Conservation (phyloP, 2,888 invertebrate genomes). For the Sarcophaga carnaria region DNA sequence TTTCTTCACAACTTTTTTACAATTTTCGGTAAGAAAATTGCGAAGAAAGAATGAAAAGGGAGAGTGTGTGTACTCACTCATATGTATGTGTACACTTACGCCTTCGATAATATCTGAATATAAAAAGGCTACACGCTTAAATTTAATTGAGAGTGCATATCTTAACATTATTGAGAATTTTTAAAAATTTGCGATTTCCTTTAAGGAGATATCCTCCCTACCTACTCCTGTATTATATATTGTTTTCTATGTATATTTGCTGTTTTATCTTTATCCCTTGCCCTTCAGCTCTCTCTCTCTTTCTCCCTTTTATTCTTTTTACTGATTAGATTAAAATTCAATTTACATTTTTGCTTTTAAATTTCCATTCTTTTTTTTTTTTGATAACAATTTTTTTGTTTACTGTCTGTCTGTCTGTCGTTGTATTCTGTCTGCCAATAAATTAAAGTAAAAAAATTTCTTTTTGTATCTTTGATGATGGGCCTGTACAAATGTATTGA, state of each 20-base stretch:
- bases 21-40: too few species aligned
- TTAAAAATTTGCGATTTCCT: conserved; percentile 30
- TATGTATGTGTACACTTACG: too few species aligned
- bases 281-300: too few species aligned
- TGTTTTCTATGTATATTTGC: too few species aligned
- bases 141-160: conserved; percentile 27
- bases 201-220: conserved; percentile 27
- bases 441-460: not conserved
- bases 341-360: conserved; percentile 51
- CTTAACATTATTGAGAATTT: conserved; percentile 42
- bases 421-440: not conserved
- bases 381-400: not conserved
- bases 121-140: not conserved
- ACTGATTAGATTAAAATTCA: conserved; percentile 53
- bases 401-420: not conserved
- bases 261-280: not conserved
- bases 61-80: too few species aligned
- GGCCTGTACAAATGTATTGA: not conserved
- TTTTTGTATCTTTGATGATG: not conserved
- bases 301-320: not conserved
- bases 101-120: too few species aligned
- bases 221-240: not conserved
- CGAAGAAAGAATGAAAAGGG: too few species aligned
- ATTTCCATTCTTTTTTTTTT: conserved; percentile 24
- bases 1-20: too few species aligned